phyloP scores from a whole-genome alignment of 2,888 invertebrate species.

The Hermaeophaga mercurialis region DNA sequence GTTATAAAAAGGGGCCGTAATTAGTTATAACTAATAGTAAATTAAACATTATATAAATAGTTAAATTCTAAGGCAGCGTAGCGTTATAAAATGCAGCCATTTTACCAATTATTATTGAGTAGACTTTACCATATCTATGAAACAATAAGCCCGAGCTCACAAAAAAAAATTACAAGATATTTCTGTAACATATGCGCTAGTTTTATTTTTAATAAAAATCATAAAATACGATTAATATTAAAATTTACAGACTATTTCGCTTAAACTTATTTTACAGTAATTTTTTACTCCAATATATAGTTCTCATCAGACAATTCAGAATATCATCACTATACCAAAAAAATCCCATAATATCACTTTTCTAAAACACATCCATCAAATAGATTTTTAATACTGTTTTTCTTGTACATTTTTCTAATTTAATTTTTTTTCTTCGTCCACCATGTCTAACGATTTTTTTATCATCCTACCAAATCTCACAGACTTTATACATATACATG shows the following conservation, averaged over 20 bases:
- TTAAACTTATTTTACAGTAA: slow-evolving; percentile 10
- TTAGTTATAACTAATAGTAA: too few relatives aligned
- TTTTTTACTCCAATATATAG: slow-evolving; percentile 5
- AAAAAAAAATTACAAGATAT: not conserved
- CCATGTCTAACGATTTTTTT: slow-evolving; percentile 1
- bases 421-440: not conserved
- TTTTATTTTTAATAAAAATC: not conserved
- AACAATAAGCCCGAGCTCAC: too few relatives aligned
- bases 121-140: too few relatives aligned
- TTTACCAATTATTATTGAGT: not conserved
- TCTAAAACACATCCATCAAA: slow-evolving; percentile 9
- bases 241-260: slow-evolving; percentile 4
- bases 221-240: not conserved
- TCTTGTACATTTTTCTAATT: not conserved
- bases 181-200: too few relatives aligned
- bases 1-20: too few relatives aligned
- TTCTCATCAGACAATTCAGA: slow-evolving; percentile 9
- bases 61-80: too few relatives aligned
- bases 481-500: slow-evolving; percentile 8
- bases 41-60: too few relatives aligned
- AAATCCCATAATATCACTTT: slow-evolving; percentile 12
- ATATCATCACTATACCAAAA: slow-evolving; percentile 10
- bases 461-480: slow-evolving; percentile 2
- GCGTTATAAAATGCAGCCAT: too few relatives aligned
- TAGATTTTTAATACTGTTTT: slow-evolving; percentile 10